These are phyloP conservation scores for Anagrus nilaparvatae DNA, from an alignment of 1,140 invertebrate genomes.

Conservation along the genomic window DNA sequence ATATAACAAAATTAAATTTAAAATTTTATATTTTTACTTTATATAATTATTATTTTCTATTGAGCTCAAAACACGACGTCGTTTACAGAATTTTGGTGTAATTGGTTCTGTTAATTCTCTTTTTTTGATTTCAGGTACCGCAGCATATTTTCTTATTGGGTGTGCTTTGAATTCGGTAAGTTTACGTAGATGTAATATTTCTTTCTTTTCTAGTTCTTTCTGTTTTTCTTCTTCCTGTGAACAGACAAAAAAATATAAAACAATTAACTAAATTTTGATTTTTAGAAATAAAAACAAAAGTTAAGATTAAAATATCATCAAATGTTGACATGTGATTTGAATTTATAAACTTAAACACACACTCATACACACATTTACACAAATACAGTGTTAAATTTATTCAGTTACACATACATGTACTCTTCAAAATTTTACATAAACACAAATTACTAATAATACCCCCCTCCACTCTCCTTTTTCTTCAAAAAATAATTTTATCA, in stretches of 20 bases:
- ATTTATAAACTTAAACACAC: conserved; percentile 1
- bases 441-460: too few relatives aligned
- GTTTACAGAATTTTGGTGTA: conserved; percentile 3
- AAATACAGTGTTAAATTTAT: too few relatives aligned
- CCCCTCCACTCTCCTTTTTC: too few relatives aligned
- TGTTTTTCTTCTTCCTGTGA: background rate
- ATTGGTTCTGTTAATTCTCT: conserved; percentile 3
- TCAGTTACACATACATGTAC: too few relatives aligned
- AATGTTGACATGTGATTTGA: background rate
- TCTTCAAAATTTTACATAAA: too few relatives aligned
- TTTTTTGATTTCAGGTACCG: conserved; percentile 4
- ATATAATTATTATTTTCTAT: too few relatives aligned
- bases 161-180: conserved; percentile 5
- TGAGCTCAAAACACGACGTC: background rate
- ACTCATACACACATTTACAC: too few relatives aligned
- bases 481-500: background rate
- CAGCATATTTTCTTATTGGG: conserved; percentile 5
- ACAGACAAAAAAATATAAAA: background rate
- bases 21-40: too few relatives aligned
- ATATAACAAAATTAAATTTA: too few relatives aligned
- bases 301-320: background rate
- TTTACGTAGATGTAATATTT: background rate
- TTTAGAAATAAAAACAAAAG: background rate
- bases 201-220: conserved; percentile 1
- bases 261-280: background rate